phyloP scores from a whole-genome alignment of 2,797 vertebrate species.

The Miichthys miiuy region DNA sequence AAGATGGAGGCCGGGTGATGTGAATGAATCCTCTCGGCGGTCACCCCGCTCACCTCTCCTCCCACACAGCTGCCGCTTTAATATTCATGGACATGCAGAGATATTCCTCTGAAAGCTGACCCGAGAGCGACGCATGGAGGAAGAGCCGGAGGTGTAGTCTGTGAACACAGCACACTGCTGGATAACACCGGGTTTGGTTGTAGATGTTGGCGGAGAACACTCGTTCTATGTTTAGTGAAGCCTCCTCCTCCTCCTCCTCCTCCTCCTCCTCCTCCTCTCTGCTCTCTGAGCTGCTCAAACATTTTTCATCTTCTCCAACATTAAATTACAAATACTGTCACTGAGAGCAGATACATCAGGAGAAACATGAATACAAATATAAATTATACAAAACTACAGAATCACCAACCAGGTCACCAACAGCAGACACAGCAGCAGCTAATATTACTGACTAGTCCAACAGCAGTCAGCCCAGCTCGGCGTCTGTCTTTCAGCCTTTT shows the following conservation, averaged over 20 bases:
- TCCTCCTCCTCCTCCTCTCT: slow-evolving; percentile 16
- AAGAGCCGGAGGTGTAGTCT: slow-evolving; percentile 23
- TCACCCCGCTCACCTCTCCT: slow-evolving; percentile 58
- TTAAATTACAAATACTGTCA: no score
- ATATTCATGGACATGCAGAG: slow-evolving; percentile 43
- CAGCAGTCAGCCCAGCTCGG: no score
- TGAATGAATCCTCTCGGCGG: slow-evolving; percentile 46
- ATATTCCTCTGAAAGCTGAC: slow-evolving; percentile 30
- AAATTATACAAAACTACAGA: no score
- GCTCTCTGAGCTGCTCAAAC: background rate
- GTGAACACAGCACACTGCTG: slow-evolving; percentile 34
- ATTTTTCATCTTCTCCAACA: no score
- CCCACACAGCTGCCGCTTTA: slow-evolving; percentile 60
- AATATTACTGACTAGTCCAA: no score
- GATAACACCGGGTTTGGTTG: slow-evolving; percentile 23
- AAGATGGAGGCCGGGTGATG: slow-evolving; percentile 33
- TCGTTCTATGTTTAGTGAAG: slow-evolving; percentile 44
- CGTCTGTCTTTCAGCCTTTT: no score
- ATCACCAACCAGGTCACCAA: no score
- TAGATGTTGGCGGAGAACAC: slow-evolving; percentile 34
- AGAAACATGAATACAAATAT: no score
- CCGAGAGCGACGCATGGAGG: slow-evolving; percentile 17
- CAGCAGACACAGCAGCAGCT: no score
- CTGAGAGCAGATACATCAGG: no score
- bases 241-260: slow-evolving; percentile 14